A percentile compares a stretch with the other conserved stretches of the same genome.
Conservation (phyloP, 1,140 invertebrate genomes). For the Drosophila kepulauana region DNA sequence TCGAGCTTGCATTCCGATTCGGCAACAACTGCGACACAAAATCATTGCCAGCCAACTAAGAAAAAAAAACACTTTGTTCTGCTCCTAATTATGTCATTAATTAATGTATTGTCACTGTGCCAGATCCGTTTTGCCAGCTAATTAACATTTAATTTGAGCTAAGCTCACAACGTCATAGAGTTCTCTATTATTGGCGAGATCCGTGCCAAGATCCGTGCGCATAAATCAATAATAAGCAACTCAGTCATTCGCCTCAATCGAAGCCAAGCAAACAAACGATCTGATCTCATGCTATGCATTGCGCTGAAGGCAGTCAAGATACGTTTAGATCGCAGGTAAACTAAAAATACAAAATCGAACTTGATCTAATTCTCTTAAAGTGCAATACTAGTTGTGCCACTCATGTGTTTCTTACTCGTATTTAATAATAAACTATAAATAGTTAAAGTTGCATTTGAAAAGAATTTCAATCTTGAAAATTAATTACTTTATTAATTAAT, state of each 20-base stretch:
- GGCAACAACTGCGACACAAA: slow-evolving; percentile 29
- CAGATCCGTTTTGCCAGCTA: slow-evolving; percentile 67
- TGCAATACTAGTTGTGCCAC: slow-evolving; percentile 54
- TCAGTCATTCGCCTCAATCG: slow-evolving; percentile 28
- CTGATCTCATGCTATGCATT: slow-evolving; percentile 37
- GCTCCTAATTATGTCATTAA: slow-evolving; percentile 57
- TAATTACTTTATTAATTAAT: too few relatives aligned
- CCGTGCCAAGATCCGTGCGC: slow-evolving; percentile 69
- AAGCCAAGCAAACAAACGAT: slow-evolving; percentile 20
- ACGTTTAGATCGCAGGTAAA: slow-evolving; percentile 5
- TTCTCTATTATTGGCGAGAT: slow-evolving; percentile 48
- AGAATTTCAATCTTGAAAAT: not conserved
- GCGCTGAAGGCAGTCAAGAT: slow-evolving; percentile 49
- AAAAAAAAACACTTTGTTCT: slow-evolving; percentile 36
- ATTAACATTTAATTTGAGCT: slow-evolving; percentile 69
- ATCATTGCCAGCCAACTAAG: slow-evolving; percentile 27
- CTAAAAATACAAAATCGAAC: slow-evolving; percentile 53
- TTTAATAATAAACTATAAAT: not conserved
- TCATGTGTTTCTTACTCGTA: slow-evolving; percentile 1
- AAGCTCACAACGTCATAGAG: slow-evolving; percentile 21
- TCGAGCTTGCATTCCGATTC: slow-evolving; percentile 13
- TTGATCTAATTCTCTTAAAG: slow-evolving; percentile 71
- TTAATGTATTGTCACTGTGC: slow-evolving; percentile 37
- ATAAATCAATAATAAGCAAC: slow-evolving; percentile 75
- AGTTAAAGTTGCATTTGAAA: not conserved